These are phyloP conservation scores for Carapus acus DNA, from an alignment of 2,797 vertebrate genomes.

Conservation along the genomic window DNA sequence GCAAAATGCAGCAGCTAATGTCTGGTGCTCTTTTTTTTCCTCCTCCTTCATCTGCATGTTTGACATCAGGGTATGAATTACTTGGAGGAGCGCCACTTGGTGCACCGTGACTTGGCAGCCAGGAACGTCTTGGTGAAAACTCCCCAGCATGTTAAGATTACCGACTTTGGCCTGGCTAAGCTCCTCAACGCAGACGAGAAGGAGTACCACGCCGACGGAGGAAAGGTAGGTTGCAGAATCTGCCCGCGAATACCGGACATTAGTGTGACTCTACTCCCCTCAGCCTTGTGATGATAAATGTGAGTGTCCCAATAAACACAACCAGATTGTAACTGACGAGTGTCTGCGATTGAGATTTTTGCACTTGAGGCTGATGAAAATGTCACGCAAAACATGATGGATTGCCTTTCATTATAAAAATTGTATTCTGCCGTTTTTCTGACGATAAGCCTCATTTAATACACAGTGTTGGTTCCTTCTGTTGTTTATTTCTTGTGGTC, in stretches of 20 bases:
- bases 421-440: no score
- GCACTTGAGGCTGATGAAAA: no score
- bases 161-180: conserved; percentile 95
- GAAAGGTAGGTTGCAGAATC: conserved; percentile 81
- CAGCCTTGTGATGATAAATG: neutral
- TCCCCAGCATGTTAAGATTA: conserved; percentile 96
- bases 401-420: no score
- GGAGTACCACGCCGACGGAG: conserved; percentile 94
- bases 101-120: conserved; percentile 94
- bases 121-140: conserved; percentile 96
- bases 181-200: conserved; percentile 92
- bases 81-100: conserved; percentile 91
- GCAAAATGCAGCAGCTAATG: neutral
- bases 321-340: no score
- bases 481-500: no score
- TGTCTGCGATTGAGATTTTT: no score
- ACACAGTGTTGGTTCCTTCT: no score
- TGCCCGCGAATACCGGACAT: no score
- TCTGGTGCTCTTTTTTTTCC: neutral
- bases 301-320: no score
- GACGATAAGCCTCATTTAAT: no score
- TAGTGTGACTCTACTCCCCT: no score
- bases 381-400: no score
- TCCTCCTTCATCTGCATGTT: conserved; percentile 31
- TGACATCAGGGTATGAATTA: conserved; percentile 92